Base-by-base conservation (phyloP, 2,888 invertebrate genomes). In the Leptopilina drosophilae region DNA sequence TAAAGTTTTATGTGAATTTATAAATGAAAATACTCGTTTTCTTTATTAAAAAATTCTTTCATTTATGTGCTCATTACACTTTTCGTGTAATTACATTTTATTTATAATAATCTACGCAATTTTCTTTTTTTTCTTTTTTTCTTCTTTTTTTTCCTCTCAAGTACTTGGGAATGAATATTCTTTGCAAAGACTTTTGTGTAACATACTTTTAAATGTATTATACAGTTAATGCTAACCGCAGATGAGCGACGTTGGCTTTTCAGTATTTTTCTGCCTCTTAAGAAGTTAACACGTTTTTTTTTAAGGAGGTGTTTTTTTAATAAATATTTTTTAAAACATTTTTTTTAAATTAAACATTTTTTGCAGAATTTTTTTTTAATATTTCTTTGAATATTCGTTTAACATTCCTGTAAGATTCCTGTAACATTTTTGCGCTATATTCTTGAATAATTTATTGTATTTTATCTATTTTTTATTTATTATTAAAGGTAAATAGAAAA, bases 61-160 rank as follows among this genome's bases (percentile, higher is more conserved):
- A 62, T 15, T 62, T 15, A 20, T 20, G 15, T 20, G 62, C 62
- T 62, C 62, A 62, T 62, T 62, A 56, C 7, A 26, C 26, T 33
- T n/a, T 56, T 73, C n/a, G 33, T 56, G 73, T 56, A 73, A 73
- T 73, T 73, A 53, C 73, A 33, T 56, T 56, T 56, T 53, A 56
- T n/a, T 73, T 33, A 56, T 73, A 33, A 56, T 73, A 33, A 33
- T 20, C 8, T 33, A 33, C 73, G 4, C 49, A 69, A 26, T 69
- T 69, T 69, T 20, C 20, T 20, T 33, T 33, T 33, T 33, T 33
- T 33, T 33, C 3, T 49, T 42, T 42, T 42, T 42, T 42, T 33
- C 33, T 33, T 33, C 33, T 42, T 42, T 8, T 42, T 42, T 69
- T 26, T 53, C 49, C 49, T 53, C 26, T 4, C 53, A 33, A 69